These are phyloP conservation scores for Australoheros facetus DNA, from an alignment of 2,797 vertebrate species.

Conservation along the genomic window DNA sequence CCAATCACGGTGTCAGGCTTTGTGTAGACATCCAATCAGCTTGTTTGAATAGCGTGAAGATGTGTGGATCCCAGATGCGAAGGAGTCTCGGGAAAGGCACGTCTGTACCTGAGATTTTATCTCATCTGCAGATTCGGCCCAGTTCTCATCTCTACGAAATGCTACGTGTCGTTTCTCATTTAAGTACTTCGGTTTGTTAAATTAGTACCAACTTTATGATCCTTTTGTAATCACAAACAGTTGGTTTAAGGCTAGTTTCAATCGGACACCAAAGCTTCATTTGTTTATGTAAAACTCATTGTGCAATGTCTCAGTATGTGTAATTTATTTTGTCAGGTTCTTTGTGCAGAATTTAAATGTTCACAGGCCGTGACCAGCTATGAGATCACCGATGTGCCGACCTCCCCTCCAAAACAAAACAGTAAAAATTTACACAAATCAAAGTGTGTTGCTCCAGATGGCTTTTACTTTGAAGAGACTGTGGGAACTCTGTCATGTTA, in stretches of 20 bases:
- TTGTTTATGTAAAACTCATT: neutral
- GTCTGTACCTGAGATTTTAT: neutral
- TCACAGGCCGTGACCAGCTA: neutral
- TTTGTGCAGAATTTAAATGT: neutral
- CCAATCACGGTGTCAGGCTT: constrained; percentile 38
- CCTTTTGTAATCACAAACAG: constrained; percentile 11
- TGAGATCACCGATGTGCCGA: neutral
- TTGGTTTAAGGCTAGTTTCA: neutral
- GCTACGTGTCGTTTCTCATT: neutral
- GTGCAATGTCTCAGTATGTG: neutral
- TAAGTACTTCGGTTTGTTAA: neutral
- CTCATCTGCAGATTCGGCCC: neutral
- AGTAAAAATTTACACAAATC: neutral
- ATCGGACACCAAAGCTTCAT: constrained; percentile 4
- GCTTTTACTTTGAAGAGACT: neutral
- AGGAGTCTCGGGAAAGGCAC: neutral
- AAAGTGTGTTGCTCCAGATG: neutral
- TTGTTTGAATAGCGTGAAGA: constrained; percentile 36
- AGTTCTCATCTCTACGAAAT: neutral
- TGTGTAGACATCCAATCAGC: constrained; percentile 48
- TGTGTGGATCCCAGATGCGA: constrained; percentile 44
- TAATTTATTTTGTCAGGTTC: neutral
- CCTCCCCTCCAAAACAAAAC: neutral
- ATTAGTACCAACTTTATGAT: neutral
- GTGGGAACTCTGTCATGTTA: neutral